phyloP scores from a whole-genome alignment of 2,113 vertebrate species.

The Eubucco bourcierii region DNA sequence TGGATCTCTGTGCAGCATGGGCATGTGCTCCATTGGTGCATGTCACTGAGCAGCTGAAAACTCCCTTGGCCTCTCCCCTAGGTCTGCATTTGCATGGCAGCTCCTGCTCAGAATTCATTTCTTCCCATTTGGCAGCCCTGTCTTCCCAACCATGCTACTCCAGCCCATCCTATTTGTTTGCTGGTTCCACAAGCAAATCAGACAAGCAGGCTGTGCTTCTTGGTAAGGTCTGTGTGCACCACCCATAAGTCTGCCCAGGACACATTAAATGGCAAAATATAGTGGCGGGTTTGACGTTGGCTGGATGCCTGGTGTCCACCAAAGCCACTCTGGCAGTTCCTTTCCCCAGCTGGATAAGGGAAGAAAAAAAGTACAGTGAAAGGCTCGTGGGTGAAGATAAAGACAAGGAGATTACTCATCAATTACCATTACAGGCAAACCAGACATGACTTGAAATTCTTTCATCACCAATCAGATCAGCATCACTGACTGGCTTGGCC shows the following conservation, averaged over 20 bases:
- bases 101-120: not conserved
- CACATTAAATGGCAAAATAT: not conserved
- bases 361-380: not conserved
- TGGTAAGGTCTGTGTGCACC: not conserved
- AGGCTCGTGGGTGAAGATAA: accelerated
- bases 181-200: not conserved
- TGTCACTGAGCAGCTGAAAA: not conserved
- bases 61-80: not conserved
- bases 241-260: too few species aligned
- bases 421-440: not conserved
- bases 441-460: not conserved
- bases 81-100: not conserved
- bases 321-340: not conserved
- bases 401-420: not conserved
- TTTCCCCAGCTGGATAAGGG: not conserved
- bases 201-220: not conserved
- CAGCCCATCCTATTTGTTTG: not conserved
- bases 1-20: accelerated
- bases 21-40: not conserved
- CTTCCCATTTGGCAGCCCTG: not conserved
- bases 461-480: too few species aligned
- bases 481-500: too few species aligned
- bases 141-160: not conserved
- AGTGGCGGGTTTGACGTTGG: not conserved
- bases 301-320: not conserved